Percentiles rank a stretch among this genome's conserved stretches.
These are phyloP conservation scores for Phortica okadai DNA, from an alignment of 2,888 invertebrate species.

Conservation along the genomic window DNA sequence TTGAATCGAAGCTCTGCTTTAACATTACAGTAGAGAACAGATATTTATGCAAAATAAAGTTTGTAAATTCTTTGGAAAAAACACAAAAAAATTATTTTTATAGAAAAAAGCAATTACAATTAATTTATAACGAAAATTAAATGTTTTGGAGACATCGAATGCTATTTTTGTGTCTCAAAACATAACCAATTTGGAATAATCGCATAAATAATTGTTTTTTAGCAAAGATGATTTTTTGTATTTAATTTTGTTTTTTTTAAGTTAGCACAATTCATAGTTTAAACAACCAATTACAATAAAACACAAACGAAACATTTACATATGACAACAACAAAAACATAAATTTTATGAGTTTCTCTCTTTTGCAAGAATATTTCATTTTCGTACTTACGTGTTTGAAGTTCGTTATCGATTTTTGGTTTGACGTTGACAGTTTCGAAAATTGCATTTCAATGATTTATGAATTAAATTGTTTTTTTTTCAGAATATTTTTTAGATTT, in stretches of 20 bases:
- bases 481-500: slow-evolving; percentile 49
- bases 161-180: slow-evolving; percentile 9
- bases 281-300: slow-evolving; percentile 31
- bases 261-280: slow-evolving; percentile 1
- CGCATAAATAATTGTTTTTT: slow-evolving; percentile 11
- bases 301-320: slow-evolving; percentile 30
- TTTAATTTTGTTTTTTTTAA: background rate
- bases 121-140: slow-evolving; percentile 9
- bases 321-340: slow-evolving; percentile 34
- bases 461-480: slow-evolving; percentile 44
- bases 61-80: background rate
- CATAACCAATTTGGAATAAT: slow-evolving; percentile 12
- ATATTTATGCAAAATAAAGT: slow-evolving; percentile 47
- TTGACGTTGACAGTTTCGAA: slow-evolving; percentile 40
- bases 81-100: slow-evolving; percentile 2
- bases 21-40: slow-evolving; percentile 71
- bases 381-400: slow-evolving; percentile 59
- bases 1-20: slow-evolving; percentile 73
- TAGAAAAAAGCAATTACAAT: slow-evolving; percentile 24
- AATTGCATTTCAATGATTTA: slow-evolving; percentile 55
- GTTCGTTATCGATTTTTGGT: slow-evolving; percentile 39
- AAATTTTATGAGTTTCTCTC: slow-evolving; percentile 38
- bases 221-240: background rate
- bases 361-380: background rate
- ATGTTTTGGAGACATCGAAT: background rate